Percentiles rank a stretch among this genome's conserved stretches.
Conservation (phyloP, 2,113 vertebrate genomes). For the Notarius quadriscutis region DNA sequence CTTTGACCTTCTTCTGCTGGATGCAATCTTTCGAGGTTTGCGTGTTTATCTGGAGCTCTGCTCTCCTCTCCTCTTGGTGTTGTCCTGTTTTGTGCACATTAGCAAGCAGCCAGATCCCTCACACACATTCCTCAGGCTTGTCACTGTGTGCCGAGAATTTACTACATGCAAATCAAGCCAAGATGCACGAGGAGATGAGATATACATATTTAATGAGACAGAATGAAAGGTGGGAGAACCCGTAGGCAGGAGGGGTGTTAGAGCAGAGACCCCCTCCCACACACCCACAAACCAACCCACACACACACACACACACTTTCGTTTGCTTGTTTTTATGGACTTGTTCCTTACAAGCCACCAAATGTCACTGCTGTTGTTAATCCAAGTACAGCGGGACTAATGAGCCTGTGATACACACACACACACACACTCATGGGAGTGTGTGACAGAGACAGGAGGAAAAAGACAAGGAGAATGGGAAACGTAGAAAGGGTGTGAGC, state of each 20-base stretch:
- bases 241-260: conserved; percentile 62
- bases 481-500: neutral
- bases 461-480: neutral
- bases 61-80: neutral
- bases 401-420: conserved; percentile 51
- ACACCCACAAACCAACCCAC: conserved; percentile 38
- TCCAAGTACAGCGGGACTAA: conserved; percentile 59
- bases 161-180: conserved; percentile 92
- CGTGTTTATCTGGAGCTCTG: neutral
- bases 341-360: conserved; percentile 60
- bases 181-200: conserved; percentile 89
- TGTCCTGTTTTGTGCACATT: conserved; percentile 30
- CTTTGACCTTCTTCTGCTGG: neutral
- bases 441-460: conserved; percentile 6
- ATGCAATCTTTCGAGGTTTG: neutral
- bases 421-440: neutral
- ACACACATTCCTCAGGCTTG: conserved; percentile 82
- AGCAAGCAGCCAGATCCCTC: conserved; percentile 62
- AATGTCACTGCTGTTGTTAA: conserved; percentile 66
- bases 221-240: conserved; percentile 82
- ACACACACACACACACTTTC: conserved; percentile 51
- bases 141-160: conserved; percentile 83
- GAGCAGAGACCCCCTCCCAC: conserved; percentile 16
- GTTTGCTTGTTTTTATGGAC: conserved; percentile 66
- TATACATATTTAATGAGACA: conserved; percentile 99